Evolutionary conservation across 2,797 vertebrate species (phyloP).

Genomic region (Pantherophis vulpinus): DNA sequence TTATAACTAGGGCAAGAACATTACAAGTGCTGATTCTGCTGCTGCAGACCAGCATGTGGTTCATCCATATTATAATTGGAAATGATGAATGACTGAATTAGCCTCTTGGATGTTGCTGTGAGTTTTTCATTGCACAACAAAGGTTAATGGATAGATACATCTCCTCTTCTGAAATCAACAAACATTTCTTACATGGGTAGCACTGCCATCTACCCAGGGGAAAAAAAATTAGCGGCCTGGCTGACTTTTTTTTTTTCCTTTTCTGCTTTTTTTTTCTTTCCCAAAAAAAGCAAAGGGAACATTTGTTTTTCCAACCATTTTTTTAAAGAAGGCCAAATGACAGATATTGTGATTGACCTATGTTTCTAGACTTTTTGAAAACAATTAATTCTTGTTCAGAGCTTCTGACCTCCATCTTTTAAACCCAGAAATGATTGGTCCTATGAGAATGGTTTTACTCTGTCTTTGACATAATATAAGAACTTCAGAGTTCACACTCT

Average conservation of each 20-base stretch:
- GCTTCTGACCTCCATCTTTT: neutral
- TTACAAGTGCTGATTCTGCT: neutral
- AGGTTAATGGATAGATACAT: neutral
- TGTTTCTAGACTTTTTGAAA: neutral
- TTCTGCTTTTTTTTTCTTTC: neutral
- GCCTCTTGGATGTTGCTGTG: neutral
- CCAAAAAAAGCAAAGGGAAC: neutral
- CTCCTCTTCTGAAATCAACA: neutral
- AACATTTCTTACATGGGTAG: neutral
- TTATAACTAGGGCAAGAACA: neutral
- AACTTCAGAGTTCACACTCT: neutral
- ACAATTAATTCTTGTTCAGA: neutral
- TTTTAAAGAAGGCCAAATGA: neutral
- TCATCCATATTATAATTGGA: neutral
- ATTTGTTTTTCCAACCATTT: neutral
- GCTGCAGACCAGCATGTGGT: neutral
- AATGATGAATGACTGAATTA: constrained; percentile 3
- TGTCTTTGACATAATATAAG: neutral
- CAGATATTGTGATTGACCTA: neutral
- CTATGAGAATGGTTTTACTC: neutral
- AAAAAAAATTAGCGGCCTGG: neutral
- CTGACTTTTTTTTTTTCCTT: neutral
- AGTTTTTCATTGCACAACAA: neutral
- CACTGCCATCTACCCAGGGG: neutral
- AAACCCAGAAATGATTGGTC: neutral